A percentile compares a stretch with the other conserved stretches of the same genome.
Conservation (phyloP, 2,888 invertebrate species). For the Balanococcus diminutus region DNA sequence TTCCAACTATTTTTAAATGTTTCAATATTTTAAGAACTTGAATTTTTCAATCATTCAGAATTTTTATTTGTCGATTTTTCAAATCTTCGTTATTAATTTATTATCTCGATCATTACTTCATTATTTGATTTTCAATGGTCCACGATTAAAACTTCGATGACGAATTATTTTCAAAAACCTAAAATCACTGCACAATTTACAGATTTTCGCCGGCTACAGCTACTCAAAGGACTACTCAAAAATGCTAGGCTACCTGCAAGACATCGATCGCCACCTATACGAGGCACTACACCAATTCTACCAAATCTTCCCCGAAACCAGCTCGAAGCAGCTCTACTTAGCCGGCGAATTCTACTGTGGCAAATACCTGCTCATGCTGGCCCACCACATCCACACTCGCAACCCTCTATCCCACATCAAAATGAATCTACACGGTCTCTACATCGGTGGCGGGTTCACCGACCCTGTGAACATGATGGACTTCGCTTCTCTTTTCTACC, state of each 20-base stretch:
- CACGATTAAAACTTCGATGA: too few relatives aligned
- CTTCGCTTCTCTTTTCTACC: slow-evolving; percentile 13
- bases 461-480: slow-evolving; percentile 17
- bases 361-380: slow-evolving; percentile 15
- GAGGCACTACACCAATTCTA: slow-evolving; percentile 26
- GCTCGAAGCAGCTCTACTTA: not conserved
- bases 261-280: not conserved
- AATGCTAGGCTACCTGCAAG: not conserved
- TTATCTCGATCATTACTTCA: too few relatives aligned
- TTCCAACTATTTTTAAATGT: too few relatives aligned
- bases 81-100: too few relatives aligned
- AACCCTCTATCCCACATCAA: slow-evolving; percentile 28
- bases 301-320: not conserved
- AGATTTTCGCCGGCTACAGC: slow-evolving; percentile 41
- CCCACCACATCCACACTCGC: not conserved
- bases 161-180: too few relatives aligned
- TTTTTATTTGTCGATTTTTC: too few relatives aligned
- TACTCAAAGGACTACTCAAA: not conserved
- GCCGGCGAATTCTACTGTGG: slow-evolving; percentile 16
- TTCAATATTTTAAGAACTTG: too few relatives aligned
- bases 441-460: slow-evolving; percentile 23
- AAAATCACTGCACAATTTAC: too few relatives aligned
- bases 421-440: slow-evolving; percentile 8
- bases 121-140: too few relatives aligned
- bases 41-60: too few relatives aligned